These are phyloP conservation scores for Colossoma macropomum DNA, from an alignment of 2,113 vertebrate species.

Conservation along the genomic window DNA sequence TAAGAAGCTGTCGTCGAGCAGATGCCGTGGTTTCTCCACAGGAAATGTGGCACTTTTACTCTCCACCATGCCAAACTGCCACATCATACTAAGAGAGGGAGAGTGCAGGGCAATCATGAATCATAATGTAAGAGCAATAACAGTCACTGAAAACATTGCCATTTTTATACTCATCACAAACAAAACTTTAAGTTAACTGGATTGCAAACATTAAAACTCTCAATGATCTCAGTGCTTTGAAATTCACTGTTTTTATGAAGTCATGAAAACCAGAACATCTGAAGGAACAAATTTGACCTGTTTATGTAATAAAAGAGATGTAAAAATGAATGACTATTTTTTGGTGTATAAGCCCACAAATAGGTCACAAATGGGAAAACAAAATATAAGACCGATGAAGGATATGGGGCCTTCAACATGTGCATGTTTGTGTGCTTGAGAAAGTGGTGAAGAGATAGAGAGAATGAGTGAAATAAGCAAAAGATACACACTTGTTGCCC, in stretches of 20 bases:
- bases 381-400: background rate
- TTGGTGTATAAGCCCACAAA: too few relatives aligned
- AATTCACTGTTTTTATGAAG: too few relatives aligned
- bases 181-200: too few relatives aligned
- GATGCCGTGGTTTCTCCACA: conserved; percentile 87
- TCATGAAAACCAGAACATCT: too few relatives aligned
- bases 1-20: conserved; percentile 94
- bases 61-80: conserved; percentile 89
- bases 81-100: conserved; percentile 86
- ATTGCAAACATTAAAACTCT: background rate
- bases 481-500: conserved; percentile 89
- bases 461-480: background rate
- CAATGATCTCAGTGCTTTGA: too few relatives aligned
- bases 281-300: too few relatives aligned
- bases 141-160: background rate
- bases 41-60: conserved; percentile 94
- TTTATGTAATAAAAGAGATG: too few relatives aligned
- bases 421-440: background rate
- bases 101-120: conserved; percentile 56
- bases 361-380: background rate
- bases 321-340: too few relatives aligned
- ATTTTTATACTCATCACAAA: too few relatives aligned
- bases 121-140: conserved; percentile 13
- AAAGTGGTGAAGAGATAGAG: background rate
- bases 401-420: background rate